Evolutionary conservation across 1,140 invertebrate genomes (phyloP).

Genomic region (Alviniconcha marisindica): DNA sequence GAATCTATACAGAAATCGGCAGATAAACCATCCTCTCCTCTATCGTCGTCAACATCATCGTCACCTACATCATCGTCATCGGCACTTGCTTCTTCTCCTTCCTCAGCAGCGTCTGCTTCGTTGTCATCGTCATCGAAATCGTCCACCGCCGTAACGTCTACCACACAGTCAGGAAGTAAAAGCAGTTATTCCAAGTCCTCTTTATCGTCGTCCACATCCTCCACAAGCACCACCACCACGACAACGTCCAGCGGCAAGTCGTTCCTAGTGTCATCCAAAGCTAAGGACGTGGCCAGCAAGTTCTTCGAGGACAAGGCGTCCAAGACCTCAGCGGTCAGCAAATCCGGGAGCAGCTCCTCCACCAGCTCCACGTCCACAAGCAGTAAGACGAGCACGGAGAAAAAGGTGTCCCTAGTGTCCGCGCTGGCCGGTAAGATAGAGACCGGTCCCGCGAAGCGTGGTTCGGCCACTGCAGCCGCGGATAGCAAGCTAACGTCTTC

Average conservation of each 20-base stretch:
- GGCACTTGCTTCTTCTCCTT: no score
- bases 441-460: not conserved
- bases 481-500: not conserved
- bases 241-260: not conserved
- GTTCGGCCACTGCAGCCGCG: not conserved
- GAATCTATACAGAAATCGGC: not conserved
- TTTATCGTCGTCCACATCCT: not conserved
- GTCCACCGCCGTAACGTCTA: not conserved
- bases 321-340: not conserved
- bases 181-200: not conserved
- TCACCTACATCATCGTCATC: slow-evolving; percentile 1
- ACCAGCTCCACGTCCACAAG: not conserved
- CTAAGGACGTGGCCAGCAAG: slow-evolving; percentile 25
- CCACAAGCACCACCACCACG: not conserved
- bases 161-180: slow-evolving; percentile 6
- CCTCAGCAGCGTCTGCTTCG: slow-evolving; percentile 16
- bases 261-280: not conserved
- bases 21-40: not conserved
- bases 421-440: not conserved
- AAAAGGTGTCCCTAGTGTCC: no score
- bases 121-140: slow-evolving; percentile 23
- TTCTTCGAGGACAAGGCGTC: slow-evolving; percentile 24
- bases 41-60: not conserved
- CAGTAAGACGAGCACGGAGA: no score
- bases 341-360: not conserved